phyloP scores from a whole-genome alignment of 1,140 invertebrate species.

The Musca domestica region DNA sequence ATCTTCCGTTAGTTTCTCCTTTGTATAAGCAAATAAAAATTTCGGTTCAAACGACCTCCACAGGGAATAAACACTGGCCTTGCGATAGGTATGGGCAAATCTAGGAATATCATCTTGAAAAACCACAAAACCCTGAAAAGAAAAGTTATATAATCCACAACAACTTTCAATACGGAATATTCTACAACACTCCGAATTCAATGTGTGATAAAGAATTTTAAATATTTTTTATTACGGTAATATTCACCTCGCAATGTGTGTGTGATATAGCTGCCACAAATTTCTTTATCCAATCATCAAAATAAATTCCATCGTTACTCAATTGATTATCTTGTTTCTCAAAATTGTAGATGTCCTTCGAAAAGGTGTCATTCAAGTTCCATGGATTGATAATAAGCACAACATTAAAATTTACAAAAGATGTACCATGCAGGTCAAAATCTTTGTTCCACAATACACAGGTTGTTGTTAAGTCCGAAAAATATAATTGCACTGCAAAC shows the following conservation, averaged over 20 bases:
- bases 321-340: constrained; percentile 26
- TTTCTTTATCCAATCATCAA: constrained; percentile 33
- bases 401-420: background rate
- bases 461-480: constrained; percentile 31
- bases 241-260: constrained; percentile 41
- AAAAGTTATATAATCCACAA: no score
- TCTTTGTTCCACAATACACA: constrained; percentile 38
- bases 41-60: constrained; percentile 39
- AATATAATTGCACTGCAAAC: constrained; percentile 35
- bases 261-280: constrained; percentile 40
- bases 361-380: constrained; percentile 23
- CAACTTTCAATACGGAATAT: no score
- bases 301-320: constrained; percentile 20
- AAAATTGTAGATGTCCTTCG: constrained; percentile 31
- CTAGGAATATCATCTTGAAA: constrained; percentile 43
- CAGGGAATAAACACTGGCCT: constrained; percentile 40
- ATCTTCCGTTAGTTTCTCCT: background rate
- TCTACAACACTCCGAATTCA: no score
- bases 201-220: no score
- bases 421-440: constrained; percentile 24
- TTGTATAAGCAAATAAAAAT: constrained; percentile 42
- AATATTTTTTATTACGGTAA: background rate
- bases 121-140: constrained; percentile 36
- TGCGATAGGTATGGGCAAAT: constrained; percentile 37
- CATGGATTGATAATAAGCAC: constrained; percentile 32